Percentiles rank a stretch among this genome's conserved stretches.
Conservation (phyloP, 2,113 vertebrate species). For the Colossoma macropomum region DNA sequence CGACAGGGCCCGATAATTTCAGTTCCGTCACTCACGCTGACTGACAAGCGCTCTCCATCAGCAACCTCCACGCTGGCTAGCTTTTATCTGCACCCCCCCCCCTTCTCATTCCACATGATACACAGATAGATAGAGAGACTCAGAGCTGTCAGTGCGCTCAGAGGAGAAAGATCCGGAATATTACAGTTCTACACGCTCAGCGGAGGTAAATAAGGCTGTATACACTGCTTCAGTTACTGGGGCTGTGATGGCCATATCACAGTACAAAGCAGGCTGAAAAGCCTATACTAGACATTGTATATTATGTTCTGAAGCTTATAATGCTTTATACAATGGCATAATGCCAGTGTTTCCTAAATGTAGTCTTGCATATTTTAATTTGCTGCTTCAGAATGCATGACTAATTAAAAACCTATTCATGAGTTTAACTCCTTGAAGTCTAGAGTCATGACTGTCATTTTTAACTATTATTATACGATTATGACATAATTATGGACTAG, state of each 20-base stretch:
- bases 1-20: constrained; percentile 66
- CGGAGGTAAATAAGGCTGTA: background rate
- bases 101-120: constrained; percentile 65
- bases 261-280: background rate
- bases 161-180: background rate
- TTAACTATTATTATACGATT: too few species aligned
- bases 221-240: background rate
- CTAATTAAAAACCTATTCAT: too few species aligned
- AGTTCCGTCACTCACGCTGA: constrained; percentile 67
- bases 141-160: constrained; percentile 5
- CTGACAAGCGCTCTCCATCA: constrained; percentile 62
- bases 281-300: background rate
- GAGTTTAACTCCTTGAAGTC: too few species aligned
- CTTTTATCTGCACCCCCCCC: constrained; percentile 16
- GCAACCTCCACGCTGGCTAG: constrained; percentile 45
- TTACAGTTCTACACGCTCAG: background rate
- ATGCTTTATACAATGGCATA: background rate
- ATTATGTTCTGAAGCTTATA: too few species aligned
- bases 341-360: background rate
- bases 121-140: constrained; percentile 4
- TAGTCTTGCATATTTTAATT: too few species aligned
- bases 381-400: too few species aligned
- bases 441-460: too few species aligned
- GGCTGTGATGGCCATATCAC: background rate
- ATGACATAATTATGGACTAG: too few species aligned